Conservation (phyloP, 2,113 vertebrate genomes). For the Megaceryle torquata region DNA sequence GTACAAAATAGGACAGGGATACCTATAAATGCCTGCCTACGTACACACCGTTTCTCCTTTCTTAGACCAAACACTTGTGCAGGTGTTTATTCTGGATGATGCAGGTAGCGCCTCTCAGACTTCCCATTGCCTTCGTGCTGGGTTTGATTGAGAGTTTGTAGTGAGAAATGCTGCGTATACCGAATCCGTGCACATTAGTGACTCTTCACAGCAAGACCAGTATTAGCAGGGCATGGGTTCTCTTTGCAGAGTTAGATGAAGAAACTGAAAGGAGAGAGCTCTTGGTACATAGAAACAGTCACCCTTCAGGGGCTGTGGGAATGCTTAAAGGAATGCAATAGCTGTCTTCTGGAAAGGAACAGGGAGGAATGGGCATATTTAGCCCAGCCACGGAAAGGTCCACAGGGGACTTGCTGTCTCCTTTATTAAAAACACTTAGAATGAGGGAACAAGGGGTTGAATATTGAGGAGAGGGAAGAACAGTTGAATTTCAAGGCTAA, state of each 20-base stretch:
- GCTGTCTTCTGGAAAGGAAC: not conserved
- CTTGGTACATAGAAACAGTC: not conserved
- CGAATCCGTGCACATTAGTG: fast-evolving
- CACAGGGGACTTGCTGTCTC: not conserved
- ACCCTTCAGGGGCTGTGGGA: not conserved
- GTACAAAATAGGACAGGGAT: not conserved
- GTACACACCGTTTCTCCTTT: not conserved
- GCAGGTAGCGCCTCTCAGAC: not conserved
- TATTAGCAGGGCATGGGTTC: not conserved
- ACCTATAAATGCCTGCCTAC: not conserved
- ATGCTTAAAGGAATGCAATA: not conserved
- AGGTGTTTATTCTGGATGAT: not conserved
- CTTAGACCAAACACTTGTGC: not conserved
- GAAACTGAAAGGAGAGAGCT: not conserved
- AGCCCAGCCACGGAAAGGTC: not conserved
- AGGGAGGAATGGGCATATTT: not conserved
- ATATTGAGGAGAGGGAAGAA: not conserved
- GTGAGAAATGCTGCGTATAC: not conserved
- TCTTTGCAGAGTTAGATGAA: not conserved
- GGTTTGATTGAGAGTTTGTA: not conserved
- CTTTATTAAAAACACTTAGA: not conserved
- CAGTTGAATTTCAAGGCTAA: not conserved
- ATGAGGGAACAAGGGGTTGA: not conserved
- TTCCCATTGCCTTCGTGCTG: not conserved
- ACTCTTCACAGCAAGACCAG: not conserved